Percentiles rank a stretch among this genome's conserved stretches.
These are phyloP conservation scores for Tenthredo scrophulariae DNA, from an alignment of 2,888 invertebrate species.

Conservation along the genomic window DNA sequence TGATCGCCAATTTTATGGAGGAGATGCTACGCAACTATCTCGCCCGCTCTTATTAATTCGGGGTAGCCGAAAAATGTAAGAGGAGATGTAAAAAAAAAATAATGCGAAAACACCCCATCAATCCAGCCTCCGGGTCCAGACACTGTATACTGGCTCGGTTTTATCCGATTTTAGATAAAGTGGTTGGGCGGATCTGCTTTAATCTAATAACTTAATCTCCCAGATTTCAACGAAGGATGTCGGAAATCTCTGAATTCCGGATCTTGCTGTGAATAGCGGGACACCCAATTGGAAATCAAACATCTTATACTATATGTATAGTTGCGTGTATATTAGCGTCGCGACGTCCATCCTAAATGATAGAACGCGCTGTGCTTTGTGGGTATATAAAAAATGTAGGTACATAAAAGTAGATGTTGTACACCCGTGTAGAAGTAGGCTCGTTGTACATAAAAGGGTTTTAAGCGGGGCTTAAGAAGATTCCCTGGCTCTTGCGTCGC, in stretches of 20 bases:
- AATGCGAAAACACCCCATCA: conserved; percentile 29
- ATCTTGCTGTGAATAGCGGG: not conserved
- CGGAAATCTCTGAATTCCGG: not conserved
- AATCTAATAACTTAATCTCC: conserved; percentile 55
- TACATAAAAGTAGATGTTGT: conserved; percentile 34
- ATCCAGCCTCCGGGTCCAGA: conserved; percentile 50
- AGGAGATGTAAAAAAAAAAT: not conserved
- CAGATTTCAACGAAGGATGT: not conserved
- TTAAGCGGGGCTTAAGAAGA: conserved; percentile 41
- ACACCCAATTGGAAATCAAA: not conserved
- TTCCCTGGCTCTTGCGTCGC: conserved; percentile 18
- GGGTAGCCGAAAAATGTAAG: conserved; percentile 53
- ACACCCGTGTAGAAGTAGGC: conserved; percentile 40
- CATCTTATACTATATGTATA: not conserved
- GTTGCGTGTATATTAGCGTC: not conserved
- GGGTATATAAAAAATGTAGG: conserved; percentile 29
- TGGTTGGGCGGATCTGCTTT: conserved; percentile 51
- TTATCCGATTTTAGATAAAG: conserved; percentile 52
- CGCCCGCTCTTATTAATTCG: conserved; percentile 52
- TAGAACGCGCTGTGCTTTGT: not conserved
- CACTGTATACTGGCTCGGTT: conserved; percentile 31
- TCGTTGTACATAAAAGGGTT: conserved; percentile 41
- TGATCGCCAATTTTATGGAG: conserved; percentile 56
- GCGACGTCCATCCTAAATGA: not conserved
- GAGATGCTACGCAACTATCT: conserved; percentile 47